Evolutionary conservation across 2,797 vertebrate species (phyloP).

Genomic region (Octomys mimax): DNA sequence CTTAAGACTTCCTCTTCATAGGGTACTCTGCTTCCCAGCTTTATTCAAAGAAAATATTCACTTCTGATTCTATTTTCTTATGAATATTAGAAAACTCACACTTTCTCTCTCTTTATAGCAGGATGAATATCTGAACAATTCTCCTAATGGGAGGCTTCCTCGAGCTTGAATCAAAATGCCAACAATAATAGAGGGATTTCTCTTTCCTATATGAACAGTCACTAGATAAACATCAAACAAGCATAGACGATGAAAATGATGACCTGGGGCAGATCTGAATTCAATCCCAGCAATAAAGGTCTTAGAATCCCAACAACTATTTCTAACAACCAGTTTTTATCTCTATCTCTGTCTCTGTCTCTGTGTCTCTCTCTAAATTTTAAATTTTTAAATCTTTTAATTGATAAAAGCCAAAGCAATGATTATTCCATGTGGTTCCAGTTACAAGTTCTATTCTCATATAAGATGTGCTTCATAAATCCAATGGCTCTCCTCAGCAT

Average conservation of each 20-base stretch:
- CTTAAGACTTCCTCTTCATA: background rate
- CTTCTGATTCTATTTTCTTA: background rate
- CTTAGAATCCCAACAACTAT: background rate
- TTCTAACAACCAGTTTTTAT: background rate
- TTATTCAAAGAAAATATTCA: background rate
- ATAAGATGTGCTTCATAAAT: background rate
- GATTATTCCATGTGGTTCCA: background rate
- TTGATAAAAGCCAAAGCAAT: conserved; percentile 14
- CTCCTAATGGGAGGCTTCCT: background rate
- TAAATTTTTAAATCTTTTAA: background rate
- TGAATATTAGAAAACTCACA: conserved; percentile 26
- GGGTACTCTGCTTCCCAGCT: background rate
- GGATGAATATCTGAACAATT: background rate
- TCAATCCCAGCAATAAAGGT: background rate
- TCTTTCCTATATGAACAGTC: background rate
- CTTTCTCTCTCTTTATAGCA: background rate
- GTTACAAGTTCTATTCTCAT: background rate
- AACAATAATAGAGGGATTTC: background rate
- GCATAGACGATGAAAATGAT: conserved; percentile 17
- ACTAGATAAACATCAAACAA: conserved; percentile 16
- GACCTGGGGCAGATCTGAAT: background rate
- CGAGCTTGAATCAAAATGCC: conserved; percentile 2
- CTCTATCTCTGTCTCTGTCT: too few species aligned
- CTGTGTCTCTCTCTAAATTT: background rate
- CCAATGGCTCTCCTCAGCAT: background rate